phyloP scores from a whole-genome alignment of 2,113 vertebrate genomes.

The Gadus chalcogrammus region DNA sequence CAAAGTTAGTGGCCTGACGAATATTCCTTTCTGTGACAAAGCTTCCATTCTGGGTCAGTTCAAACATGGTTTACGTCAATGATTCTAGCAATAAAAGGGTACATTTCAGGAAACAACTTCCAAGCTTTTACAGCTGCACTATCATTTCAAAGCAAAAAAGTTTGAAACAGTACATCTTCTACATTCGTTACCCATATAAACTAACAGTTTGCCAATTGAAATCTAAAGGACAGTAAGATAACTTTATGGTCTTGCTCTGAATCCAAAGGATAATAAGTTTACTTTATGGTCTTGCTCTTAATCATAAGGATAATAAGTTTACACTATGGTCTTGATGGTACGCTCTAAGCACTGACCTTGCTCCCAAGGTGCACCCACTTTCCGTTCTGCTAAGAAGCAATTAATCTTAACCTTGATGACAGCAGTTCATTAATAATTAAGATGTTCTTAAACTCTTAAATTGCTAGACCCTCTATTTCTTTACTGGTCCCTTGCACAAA shows the following conservation, averaged over 20 bases:
- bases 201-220: neutral
- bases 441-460: slow-evolving; percentile 37
- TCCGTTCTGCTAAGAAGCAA: slow-evolving; percentile 37
- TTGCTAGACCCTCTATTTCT: slow-evolving; percentile 28
- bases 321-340: neutral
- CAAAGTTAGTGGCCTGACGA: too few species aligned
- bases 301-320: neutral
- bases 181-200: neutral
- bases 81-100: too few species aligned
- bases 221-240: neutral
- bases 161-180: slow-evolving; percentile 6
- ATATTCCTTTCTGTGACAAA: too few species aligned
- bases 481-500: slow-evolving; percentile 39
- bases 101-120: neutral
- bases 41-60: too few species aligned
- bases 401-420: slow-evolving; percentile 54
- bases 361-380: neutral
- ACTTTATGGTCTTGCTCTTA: neutral
- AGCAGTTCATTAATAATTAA: slow-evolving; percentile 61
- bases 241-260: neutral
- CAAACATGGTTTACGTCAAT: too few species aligned
- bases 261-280: neutral
- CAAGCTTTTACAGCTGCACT: neutral
- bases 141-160: slow-evolving; percentile 16
- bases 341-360: too few species aligned